phyloP scores from a whole-genome alignment of 2,797 vertebrate genomes.

The Clarias pachynema region DNA sequence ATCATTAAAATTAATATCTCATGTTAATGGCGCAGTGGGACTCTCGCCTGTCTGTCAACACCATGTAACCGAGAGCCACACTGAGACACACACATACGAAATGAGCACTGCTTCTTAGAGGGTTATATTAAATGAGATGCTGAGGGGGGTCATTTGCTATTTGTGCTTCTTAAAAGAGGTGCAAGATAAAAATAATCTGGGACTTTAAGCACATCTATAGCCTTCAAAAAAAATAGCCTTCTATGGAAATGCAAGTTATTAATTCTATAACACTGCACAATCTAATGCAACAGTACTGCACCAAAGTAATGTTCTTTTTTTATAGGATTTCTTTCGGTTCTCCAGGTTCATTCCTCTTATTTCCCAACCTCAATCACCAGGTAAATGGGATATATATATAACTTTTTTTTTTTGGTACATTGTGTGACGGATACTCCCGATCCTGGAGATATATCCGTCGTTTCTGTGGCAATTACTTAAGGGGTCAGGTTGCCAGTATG shows the following conservation, averaged over 20 bases:
- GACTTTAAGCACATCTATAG: background rate
- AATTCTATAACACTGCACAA: background rate
- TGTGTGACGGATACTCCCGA: too few species aligned
- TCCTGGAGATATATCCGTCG: too few species aligned
- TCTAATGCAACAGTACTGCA: background rate
- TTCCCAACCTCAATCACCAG: too few species aligned
- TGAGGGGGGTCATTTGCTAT: background rate
- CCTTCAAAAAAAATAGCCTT: too few species aligned
- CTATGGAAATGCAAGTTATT: background rate
- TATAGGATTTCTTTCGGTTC: background rate
- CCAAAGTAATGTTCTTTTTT: too few species aligned
- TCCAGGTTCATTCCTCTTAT: background rate
- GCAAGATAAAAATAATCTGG: constrained; percentile 19
- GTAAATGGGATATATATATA: too few species aligned
- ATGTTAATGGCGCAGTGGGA: constrained; percentile 52
- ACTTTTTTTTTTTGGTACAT: too few species aligned
- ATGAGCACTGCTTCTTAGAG: constrained; percentile 13
- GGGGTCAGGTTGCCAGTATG: too few species aligned
- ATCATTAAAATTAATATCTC: constrained; percentile 44
- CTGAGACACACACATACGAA: constrained; percentile 50
- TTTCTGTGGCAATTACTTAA: too few species aligned
- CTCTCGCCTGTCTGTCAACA: constrained; percentile 70
- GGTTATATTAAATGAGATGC: constrained; percentile 42
- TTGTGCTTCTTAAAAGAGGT: constrained; percentile 29
- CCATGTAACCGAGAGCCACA: constrained; percentile 53